Percentiles rank a stretch among this genome's conserved stretches.
Conservation (phyloP, 2,797 vertebrate species). For the Enteromius anoplus region DNA sequence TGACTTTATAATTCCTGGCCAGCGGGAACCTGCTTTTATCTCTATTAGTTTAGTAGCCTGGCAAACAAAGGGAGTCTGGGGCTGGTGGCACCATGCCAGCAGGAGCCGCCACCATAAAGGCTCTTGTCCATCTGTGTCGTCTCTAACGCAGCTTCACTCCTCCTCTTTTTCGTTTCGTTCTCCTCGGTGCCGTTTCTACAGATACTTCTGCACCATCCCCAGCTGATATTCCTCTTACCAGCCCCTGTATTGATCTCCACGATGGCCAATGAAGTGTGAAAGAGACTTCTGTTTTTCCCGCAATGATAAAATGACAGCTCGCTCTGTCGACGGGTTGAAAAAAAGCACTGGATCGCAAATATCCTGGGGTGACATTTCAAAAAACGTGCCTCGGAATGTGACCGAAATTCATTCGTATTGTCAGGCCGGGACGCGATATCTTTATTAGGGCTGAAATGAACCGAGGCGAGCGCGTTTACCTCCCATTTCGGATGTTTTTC, state of each 20-base stretch:
- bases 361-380: slow-evolving; percentile 23
- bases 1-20: slow-evolving; percentile 84
- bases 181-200: slow-evolving; percentile 55
- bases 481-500: slow-evolving; percentile 29
- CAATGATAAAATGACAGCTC: slow-evolving; percentile 41
- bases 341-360: slow-evolving; percentile 38
- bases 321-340: background rate
- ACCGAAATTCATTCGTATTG: slow-evolving; percentile 39
- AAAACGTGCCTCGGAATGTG: slow-evolving; percentile 36
- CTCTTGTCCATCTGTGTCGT: slow-evolving; percentile 82
- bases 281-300: slow-evolving; percentile 41
- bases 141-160: slow-evolving; percentile 45
- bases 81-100: slow-evolving; percentile 81
- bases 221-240: slow-evolving; percentile 55
- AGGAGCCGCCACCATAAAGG: slow-evolving; percentile 79
- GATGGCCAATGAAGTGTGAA: slow-evolving; percentile 60
- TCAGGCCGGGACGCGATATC: slow-evolving; percentile 27
- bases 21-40: slow-evolving; percentile 87
- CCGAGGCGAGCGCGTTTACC: slow-evolving; percentile 13
- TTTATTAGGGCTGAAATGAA: slow-evolving; percentile 44
- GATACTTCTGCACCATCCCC: slow-evolving; percentile 57
- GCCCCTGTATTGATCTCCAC: slow-evolving; percentile 64
- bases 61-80: slow-evolving; percentile 85
- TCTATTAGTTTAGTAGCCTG: slow-evolving; percentile 83
- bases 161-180: slow-evolving; percentile 29